phyloP scores from a whole-genome alignment of 2,113 vertebrate genomes.

The Porphyrio hochstetteri region DNA sequence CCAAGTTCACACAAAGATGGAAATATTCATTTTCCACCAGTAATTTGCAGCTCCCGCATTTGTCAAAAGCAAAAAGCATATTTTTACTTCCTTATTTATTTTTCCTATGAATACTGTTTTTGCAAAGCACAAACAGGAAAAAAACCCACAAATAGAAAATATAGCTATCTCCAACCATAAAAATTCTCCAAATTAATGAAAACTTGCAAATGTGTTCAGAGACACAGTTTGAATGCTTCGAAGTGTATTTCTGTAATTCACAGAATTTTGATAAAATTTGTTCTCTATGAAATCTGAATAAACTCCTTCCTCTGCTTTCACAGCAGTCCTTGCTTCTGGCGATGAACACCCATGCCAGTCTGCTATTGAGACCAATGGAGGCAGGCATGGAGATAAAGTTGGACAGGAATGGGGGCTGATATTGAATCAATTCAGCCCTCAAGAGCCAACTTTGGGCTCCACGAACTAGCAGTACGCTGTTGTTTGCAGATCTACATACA shows the following conservation, averaged over 20 bases:
- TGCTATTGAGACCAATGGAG: not conserved
- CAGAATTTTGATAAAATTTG: not conserved
- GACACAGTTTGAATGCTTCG: not conserved
- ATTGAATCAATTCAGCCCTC: not conserved
- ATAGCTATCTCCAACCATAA: conserved; percentile 13
- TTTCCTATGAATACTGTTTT: conserved; percentile 46
- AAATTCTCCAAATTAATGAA: conserved; percentile 45
- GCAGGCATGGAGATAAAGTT: not conserved
- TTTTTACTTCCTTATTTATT: conserved; percentile 62
- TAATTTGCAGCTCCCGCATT: conserved; percentile 54
- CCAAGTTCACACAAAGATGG: conserved; percentile 66
- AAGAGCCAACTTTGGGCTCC: not conserved
- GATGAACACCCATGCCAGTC: not conserved
- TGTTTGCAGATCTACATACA: not conserved
- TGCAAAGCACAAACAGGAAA: conserved; percentile 42
- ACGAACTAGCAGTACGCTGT: not conserved
- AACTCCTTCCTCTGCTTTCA: not conserved
- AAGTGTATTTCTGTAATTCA: conserved; percentile 21
- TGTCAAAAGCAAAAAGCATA: conserved; percentile 53
- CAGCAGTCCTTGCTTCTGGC: not conserved
- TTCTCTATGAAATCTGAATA: not conserved
- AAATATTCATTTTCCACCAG: conserved; percentile 58
- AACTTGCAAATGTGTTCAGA: conserved; percentile 50
- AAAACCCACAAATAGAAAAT: conserved; percentile 19
- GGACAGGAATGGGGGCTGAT: not conserved